Percentiles rank a stretch among this genome's conserved stretches.
phyloP scores from a whole-genome alignment of 2,113 vertebrate species.

The Todiramphus chloris region DNA sequence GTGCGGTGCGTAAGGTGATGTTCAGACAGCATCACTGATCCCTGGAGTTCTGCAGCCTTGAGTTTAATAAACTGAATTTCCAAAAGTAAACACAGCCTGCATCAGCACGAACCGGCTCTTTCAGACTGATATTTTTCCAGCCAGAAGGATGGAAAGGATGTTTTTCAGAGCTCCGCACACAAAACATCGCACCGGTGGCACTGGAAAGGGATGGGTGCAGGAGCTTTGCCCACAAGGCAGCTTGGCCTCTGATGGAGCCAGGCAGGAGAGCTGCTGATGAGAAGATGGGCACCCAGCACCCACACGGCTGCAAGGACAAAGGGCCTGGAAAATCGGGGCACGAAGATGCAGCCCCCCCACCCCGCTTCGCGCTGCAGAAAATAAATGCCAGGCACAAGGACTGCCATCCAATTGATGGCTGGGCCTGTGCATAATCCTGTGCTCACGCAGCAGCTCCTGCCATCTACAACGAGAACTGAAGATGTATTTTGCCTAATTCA shows the following conservation, averaged over 20 bases:
- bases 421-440: neutral
- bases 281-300: neutral
- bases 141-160: neutral
- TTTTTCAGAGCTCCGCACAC: neutral
- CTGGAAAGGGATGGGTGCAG: neutral
- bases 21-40: constrained; percentile 61
- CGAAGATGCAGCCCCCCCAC: neutral
- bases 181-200: accelerated
- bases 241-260: neutral
- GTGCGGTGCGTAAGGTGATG: constrained; percentile 16
- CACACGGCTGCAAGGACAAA: neutral
- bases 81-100: constrained; percentile 67
- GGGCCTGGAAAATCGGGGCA: neutral
- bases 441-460: neutral
- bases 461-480: neutral
- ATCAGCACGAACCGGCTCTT: constrained; percentile 25
- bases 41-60: constrained; percentile 57
- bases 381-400: neutral
- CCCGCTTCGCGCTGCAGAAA: neutral
- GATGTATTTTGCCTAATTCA: neutral
- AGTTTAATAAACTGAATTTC: constrained; percentile 69
- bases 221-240: neutral
- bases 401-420: neutral
- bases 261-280: neutral
- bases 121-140: neutral